Conservation (phyloP, 2,888 invertebrate species). For the Epistrophe grossulariae region DNA sequence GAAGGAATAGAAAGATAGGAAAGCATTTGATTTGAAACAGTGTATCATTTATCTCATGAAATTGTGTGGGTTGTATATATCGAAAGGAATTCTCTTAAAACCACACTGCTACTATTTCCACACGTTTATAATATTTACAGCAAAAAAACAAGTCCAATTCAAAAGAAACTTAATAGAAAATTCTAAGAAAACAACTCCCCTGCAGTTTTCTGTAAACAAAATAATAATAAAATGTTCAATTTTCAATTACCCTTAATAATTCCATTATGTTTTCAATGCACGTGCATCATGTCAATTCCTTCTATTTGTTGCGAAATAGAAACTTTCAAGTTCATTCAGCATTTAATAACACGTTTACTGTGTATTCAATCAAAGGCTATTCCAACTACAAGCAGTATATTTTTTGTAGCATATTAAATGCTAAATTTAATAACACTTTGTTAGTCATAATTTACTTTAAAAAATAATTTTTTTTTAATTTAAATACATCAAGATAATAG, state of each 20-base stretch:
- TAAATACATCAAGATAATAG: not conserved
- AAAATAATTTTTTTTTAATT: not conserved
- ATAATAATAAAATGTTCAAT: not conserved
- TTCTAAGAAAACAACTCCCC: not conserved
- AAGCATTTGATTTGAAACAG: too few species aligned
- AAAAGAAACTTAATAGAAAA: too few species aligned
- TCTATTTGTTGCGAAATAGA: not conserved
- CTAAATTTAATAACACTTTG: too few species aligned
- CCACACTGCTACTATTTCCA: too few species aligned
- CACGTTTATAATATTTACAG: too few species aligned
- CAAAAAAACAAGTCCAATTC: too few species aligned
- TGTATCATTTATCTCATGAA: too few species aligned
- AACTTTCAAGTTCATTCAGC: conserved; percentile 7
- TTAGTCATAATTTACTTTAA: not conserved
- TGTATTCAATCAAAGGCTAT: not conserved
- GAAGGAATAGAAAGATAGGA: too few species aligned
- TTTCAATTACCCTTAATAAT: not conserved
- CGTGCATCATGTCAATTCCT: not conserved
- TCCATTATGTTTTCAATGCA: conserved; percentile 1
- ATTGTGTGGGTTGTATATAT: too few species aligned
- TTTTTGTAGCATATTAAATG: not conserved
- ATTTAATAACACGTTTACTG: not conserved
- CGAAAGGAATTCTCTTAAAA: too few species aligned
- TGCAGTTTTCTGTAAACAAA: not conserved
- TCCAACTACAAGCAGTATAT: not conserved